phyloP scores from a whole-genome alignment of 2,113 vertebrate species.

The Python bivittatus region DNA sequence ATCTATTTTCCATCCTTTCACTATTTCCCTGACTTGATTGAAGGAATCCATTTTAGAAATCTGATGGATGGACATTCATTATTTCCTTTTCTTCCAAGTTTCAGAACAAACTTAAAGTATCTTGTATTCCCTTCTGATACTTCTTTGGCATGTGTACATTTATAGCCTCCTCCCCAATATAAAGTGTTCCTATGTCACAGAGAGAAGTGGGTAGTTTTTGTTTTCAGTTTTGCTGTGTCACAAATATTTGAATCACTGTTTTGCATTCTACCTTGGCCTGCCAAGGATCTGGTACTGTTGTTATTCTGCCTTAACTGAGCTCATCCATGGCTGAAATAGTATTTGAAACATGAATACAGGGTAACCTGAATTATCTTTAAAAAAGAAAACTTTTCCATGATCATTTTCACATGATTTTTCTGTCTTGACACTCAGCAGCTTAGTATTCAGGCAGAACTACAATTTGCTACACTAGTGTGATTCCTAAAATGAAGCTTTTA shows the following conservation, averaged over 20 bases:
- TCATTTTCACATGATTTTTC: not conserved
- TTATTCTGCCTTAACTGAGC: conserved; percentile 19
- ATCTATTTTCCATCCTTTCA: not conserved
- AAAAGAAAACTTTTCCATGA: not conserved
- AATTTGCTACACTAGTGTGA: not conserved
- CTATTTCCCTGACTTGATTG: not conserved
- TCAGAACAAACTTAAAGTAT: not conserved
- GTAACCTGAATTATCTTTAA: not conserved
- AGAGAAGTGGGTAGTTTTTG: conserved; percentile 14
- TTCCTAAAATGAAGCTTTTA: not conserved
- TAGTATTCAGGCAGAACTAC: not conserved
- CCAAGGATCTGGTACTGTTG: not conserved
- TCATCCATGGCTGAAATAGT: not conserved
- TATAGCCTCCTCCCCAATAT: not conserved
- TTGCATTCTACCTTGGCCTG: conserved; percentile 5
- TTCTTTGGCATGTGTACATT: not conserved
- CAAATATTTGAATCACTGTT: conserved; percentile 22
- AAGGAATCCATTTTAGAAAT: not conserved
- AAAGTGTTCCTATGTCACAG: not conserved
- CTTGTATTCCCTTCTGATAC: not conserved
- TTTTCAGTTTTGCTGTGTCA: conserved; percentile 35
- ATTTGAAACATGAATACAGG: conserved; percentile 16
- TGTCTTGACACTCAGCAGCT: not conserved
- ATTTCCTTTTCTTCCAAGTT: not conserved
- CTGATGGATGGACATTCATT: not conserved